These are phyloP conservation scores for Conopomorpha cramerella DNA, from an alignment of 1,140 invertebrate genomes.

Conservation along the genomic window DNA sequence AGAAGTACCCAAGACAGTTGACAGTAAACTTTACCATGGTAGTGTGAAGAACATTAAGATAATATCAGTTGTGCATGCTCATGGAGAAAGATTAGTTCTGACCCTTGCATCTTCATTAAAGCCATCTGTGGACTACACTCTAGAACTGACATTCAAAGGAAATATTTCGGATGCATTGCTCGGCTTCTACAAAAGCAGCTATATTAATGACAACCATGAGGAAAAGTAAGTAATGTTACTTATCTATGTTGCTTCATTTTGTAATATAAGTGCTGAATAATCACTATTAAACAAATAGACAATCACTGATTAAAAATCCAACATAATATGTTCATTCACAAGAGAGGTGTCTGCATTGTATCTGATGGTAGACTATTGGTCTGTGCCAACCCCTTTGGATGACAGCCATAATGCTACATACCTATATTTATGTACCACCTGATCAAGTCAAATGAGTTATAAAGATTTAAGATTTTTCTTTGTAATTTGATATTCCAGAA, in stretches of 20 bases:
- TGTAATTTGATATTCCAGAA: too few relatives aligned
- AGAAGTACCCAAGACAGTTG: too few relatives aligned
- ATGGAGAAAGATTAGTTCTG: slow-evolving; percentile 31
- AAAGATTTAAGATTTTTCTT: too few relatives aligned
- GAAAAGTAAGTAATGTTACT: slow-evolving; percentile 30
- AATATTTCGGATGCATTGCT: slow-evolving; percentile 64
- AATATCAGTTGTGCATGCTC: slow-evolving; percentile 16
- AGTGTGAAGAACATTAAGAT: slow-evolving; percentile 34
- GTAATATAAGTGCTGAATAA: not conserved
- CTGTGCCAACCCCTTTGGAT: too few relatives aligned
- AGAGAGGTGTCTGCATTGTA: too few relatives aligned
- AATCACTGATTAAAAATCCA: too few relatives aligned
- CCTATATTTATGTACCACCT: too few relatives aligned
- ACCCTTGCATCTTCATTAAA: slow-evolving; percentile 25
- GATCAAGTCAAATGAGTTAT: too few relatives aligned
- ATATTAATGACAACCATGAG: slow-evolving; percentile 53
- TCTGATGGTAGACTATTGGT: too few relatives aligned
- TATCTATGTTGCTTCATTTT: slow-evolving; percentile 1
- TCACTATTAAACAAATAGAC: not conserved
- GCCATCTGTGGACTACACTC: slow-evolving; percentile 35
- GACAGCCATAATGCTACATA: too few relatives aligned
- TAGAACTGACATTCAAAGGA: slow-evolving; percentile 61
- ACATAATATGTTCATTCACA: too few relatives aligned
- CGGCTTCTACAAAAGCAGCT: slow-evolving; percentile 84
- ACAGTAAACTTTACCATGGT: too few relatives aligned